A percentile compares a stretch with the other conserved stretches of the same genome.
Evolutionary conservation across 2,797 vertebrate genomes (phyloP).

Genomic region (Falco biarmicus): DNA sequence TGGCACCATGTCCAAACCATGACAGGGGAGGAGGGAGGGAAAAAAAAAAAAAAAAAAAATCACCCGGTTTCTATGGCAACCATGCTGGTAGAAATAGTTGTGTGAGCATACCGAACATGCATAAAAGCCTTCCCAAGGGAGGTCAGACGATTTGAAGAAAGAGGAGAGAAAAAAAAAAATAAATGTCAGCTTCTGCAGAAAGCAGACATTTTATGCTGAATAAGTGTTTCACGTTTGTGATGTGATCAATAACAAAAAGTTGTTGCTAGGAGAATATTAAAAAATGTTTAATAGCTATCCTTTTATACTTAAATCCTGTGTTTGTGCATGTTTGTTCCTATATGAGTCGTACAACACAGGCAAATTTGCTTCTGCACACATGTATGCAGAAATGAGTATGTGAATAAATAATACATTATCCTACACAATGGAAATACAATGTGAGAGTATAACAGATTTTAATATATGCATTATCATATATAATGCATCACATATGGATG

Average conservation of each 20-base stretch:
- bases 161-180: background rate
- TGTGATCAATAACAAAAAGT: background rate
- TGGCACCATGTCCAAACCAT: slow-evolving; percentile 72
- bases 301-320: background rate
- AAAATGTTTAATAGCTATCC: background rate
- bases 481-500: background rate
- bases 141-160: slow-evolving; percentile 68
- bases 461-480: background rate
- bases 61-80: slow-evolving; percentile 83
- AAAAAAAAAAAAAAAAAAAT: background rate
- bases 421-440: background rate
- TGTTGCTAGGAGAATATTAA: background rate
- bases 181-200: slow-evolving; percentile 37
- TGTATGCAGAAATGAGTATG: background rate
- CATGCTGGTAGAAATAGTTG: slow-evolving; percentile 75
- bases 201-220: slow-evolving; percentile 65
- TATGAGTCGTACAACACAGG: background rate
- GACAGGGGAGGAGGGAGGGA: background rate
- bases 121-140: slow-evolving; percentile 80
- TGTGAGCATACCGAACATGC: slow-evolving; percentile 80
- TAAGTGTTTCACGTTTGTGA: slow-evolving; percentile 58
- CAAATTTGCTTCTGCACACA: background rate
- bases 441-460: background rate
- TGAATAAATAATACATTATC: slow-evolving; percentile 32
- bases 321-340: background rate